phyloP scores from a whole-genome alignment of 1,140 invertebrate species.

The Myzus persicae region DNA sequence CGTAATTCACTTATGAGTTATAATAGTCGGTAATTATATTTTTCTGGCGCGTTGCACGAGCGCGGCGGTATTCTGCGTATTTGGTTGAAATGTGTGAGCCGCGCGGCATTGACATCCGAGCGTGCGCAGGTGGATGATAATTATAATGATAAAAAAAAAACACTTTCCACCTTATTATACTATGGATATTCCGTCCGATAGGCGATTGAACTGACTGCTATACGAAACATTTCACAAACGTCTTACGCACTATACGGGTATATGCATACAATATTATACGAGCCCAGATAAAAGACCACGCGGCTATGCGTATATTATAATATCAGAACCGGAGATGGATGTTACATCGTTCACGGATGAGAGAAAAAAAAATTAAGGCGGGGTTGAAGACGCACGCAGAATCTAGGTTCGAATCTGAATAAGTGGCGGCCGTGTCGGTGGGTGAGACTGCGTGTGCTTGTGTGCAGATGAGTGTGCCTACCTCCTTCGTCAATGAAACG shows the following conservation, averaged over 20 bases:
- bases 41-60: background rate
- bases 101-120: background rate
- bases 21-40: background rate
- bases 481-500: background rate
- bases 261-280: background rate
- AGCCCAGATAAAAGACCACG: background rate
- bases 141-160: background rate
- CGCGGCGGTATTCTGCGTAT: background rate
- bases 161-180: background rate
- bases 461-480: too few species aligned
- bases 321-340: background rate
- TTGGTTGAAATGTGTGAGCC: background rate
- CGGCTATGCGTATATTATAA: background rate
- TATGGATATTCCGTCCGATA: background rate
- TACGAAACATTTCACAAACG: background rate
- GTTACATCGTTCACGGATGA: too few species aligned
- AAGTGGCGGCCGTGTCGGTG: background rate
- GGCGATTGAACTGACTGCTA: background rate
- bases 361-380: background rate
- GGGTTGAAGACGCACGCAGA: background rate
- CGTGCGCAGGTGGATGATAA: background rate
- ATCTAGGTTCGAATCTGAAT: conserved; percentile 49
- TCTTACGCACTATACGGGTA: background rate
- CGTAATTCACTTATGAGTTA: background rate
- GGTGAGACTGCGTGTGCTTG: background rate